Conservation (phyloP, 1,140 invertebrate species). For the Drosophila lowei region DNA sequence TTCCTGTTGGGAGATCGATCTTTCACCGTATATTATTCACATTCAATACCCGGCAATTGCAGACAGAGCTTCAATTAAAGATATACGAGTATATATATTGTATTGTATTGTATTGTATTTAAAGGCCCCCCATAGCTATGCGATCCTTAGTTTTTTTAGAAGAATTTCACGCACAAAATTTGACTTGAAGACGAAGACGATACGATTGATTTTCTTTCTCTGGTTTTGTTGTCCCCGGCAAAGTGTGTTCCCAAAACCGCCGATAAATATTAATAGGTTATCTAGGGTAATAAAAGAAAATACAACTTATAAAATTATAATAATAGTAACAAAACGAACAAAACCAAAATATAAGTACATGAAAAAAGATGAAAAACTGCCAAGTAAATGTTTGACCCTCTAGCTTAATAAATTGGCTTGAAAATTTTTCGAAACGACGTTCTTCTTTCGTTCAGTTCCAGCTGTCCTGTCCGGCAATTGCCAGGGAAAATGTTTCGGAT, state of each 20-base stretch:
- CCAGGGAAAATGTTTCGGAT: slow-evolving; percentile 31
- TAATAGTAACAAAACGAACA: slow-evolving; percentile 31
- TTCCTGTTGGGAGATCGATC: slow-evolving; percentile 45
- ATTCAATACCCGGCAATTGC: slow-evolving; percentile 22
- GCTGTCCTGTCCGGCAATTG: slow-evolving; percentile 19
- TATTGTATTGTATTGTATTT: neutral
- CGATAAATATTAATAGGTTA: slow-evolving; percentile 79
- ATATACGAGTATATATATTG: neutral
- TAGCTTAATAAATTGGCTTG: slow-evolving; percentile 34
- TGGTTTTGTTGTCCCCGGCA: slow-evolving; percentile 50
- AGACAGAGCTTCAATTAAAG: slow-evolving; percentile 5
- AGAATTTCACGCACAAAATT: slow-evolving; percentile 66
- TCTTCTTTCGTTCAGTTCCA: neutral
- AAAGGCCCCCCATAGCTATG: slow-evolving; percentile 6
- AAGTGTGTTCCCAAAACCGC: slow-evolving; percentile 78
- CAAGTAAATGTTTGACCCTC: slow-evolving; percentile 75
- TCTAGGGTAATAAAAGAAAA: slow-evolving; percentile 64
- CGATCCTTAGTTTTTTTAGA: slow-evolving; percentile 15
- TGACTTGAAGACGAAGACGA: slow-evolving; percentile 8
- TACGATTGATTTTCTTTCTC: slow-evolving; percentile 9
- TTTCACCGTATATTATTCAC: slow-evolving; percentile 2
- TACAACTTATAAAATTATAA: slow-evolving; percentile 39
- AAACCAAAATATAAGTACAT: slow-evolving; percentile 32
- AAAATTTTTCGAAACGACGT: neutral
- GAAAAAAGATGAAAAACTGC: slow-evolving; percentile 56